Evolutionary conservation across 1,140 invertebrate genomes (phyloP).

Genomic region (Anastrepha obliqua): DNA sequence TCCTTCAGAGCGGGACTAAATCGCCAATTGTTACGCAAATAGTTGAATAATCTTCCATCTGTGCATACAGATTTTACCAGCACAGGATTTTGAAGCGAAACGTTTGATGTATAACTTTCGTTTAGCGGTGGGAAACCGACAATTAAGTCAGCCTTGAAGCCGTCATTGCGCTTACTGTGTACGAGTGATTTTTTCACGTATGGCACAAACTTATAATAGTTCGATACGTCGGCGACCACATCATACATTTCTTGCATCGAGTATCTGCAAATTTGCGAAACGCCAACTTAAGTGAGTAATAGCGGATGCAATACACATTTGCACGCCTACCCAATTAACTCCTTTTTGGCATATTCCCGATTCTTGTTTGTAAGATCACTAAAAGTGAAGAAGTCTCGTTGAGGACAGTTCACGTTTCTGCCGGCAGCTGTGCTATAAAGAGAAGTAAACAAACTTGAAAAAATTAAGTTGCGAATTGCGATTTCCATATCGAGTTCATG

Average conservation of each 20-base stretch:
- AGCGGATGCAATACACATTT: too few relatives aligned
- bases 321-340: conserved; percentile 77
- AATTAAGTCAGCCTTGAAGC: conserved; percentile 86
- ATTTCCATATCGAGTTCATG: too few relatives aligned
- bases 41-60: conserved; percentile 93
- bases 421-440: not conserved
- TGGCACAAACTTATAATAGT: conserved; percentile 94
- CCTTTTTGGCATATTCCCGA: conserved; percentile 81
- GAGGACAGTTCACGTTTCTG: not conserved
- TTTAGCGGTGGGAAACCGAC: conserved; percentile 94
- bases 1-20: conserved; percentile 91
- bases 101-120: conserved; percentile 92
- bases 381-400: conserved; percentile 27
- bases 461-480: too few relatives aligned
- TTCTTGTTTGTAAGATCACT: conserved; percentile 70
- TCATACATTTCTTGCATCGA: conserved; percentile 95
- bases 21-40: conserved; percentile 93
- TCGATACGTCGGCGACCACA: conserved; percentile 92
- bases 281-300: too few relatives aligned
- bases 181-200: conserved; percentile 94
- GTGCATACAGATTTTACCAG: conserved; percentile 90
- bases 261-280: conserved; percentile 75
- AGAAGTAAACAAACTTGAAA: not conserved
- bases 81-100: conserved; percentile 86
- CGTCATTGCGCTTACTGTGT: conserved; percentile 75